Percentiles rank a stretch among this genome's conserved stretches.
Conservation (phyloP, 2,113 vertebrate genomes). For the Jacana jacana region DNA sequence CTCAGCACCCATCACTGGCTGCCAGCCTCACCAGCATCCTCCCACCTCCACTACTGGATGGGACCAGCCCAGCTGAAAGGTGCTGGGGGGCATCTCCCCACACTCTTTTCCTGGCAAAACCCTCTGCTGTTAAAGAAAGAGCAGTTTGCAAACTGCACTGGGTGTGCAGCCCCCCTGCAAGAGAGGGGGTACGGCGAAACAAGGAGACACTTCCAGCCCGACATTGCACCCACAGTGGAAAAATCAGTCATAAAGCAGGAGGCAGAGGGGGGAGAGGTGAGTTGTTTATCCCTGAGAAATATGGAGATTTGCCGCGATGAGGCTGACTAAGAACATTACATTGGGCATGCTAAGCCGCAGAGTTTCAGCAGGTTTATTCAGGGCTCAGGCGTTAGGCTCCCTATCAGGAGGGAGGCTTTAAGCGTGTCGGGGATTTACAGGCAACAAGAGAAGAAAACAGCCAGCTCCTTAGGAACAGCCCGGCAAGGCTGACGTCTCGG, state of each 20-base stretch:
- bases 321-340: constrained; percentile 39
- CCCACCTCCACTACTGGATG: not conserved
- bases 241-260: not conserved
- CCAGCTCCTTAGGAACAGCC: not conserved
- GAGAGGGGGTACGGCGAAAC: rapidly evolving
- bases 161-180: rapidly evolving
- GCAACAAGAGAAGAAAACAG: constrained; percentile 3
- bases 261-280: constrained; percentile 4
- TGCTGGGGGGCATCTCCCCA: not conserved
- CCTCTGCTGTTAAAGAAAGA: not conserved
- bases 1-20: not conserved
- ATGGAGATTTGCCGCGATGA: constrained; percentile 21
- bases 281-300: constrained; percentile 30
- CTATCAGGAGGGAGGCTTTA: constrained; percentile 5
- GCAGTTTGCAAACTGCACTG: not conserved
- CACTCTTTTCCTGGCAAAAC: not conserved
- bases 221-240: rapidly evolving
- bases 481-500: not conserved
- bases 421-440: not conserved
- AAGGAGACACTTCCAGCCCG: not conserved
- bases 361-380: constrained; percentile 11
- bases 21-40: not conserved
- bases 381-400: constrained; percentile 19
- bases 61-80: not conserved
- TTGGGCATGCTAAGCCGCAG: not conserved